Base-by-base conservation (phyloP, 2,797 vertebrate species). In the Bradypodion ventrale region DNA sequence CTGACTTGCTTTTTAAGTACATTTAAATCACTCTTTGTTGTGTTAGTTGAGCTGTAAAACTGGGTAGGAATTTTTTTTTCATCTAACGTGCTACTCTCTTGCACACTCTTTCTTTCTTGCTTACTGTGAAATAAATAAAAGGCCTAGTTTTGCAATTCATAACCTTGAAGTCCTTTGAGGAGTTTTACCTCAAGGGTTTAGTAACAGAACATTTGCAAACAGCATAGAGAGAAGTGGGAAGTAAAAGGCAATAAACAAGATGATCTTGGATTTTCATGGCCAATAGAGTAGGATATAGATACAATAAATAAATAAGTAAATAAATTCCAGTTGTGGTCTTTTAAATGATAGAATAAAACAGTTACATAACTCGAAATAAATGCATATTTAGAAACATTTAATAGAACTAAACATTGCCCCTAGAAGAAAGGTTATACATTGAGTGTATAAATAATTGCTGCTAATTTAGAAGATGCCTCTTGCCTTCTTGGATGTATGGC, bases 91-190 rank as follows among this genome's bases (percentile, higher is more conserved):
- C 86, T 86, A 85, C 84, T 91, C 89, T 93, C n/a, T 79, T 77
- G 52, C 82, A 83, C 42, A 10, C 69, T 85, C 49, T 79, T 70
- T 49, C 74, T 79, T 85, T 82, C 79, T 85, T 85, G 42, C 87
- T 90, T 90, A 89, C 92, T 92, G 89, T 85, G 93, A 93, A 93
- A 90, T 93, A 94, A 95, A 95, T 91, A 93, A 95, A 94, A 94
- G 91, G 46, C 56, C 89, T 86, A 90, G 85, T 92, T 94, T 94
- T 94, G 93, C 92, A 89, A 95, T 95, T 92, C 87, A 91, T 95
- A 94, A 93, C 95, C 94, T 95, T 95, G 94, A 95, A 86, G 92
- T 93, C 92, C 87, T 92, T 89, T 85, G 89, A 93, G 89, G 89
- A 91, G 84, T 92, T 94, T 95, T 94, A 92, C 90, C 94, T 95